A percentile compares a stretch with the other conserved stretches of the same genome.
Conservation (phyloP, 2,113 vertebrate species). For the zebrafish (Danio rerio) region DNA sequence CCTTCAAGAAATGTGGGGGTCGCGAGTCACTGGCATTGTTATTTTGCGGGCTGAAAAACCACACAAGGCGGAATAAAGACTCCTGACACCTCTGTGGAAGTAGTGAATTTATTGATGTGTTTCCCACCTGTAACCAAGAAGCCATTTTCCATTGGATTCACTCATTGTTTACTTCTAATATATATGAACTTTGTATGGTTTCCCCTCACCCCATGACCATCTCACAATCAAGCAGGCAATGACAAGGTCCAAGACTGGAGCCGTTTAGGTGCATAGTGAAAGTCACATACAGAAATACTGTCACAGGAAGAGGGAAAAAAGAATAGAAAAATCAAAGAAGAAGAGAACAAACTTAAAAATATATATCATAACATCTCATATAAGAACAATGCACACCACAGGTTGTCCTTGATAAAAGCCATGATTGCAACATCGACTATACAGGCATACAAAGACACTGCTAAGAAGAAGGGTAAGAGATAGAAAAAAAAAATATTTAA, state of each 20-base stretch:
- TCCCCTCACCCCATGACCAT: slow-evolving; percentile 53
- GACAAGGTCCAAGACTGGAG: slow-evolving; percentile 84
- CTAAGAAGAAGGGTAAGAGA: slow-evolving; percentile 65
- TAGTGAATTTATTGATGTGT: slow-evolving; percentile 98
- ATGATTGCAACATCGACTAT: slow-evolving; percentile 87
- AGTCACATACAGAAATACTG: slow-evolving; percentile 81
- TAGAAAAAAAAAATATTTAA: slow-evolving; percentile 60
- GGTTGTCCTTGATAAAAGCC: slow-evolving; percentile 85
- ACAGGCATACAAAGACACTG: slow-evolving; percentile 88
- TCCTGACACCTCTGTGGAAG: slow-evolving; percentile 76
- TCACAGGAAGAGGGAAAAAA: slow-evolving; percentile 79
- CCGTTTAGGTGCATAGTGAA: slow-evolving; percentile 94
- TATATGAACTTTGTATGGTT: slow-evolving; percentile 72
- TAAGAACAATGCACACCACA: slow-evolving; percentile 85
- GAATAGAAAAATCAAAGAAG: slow-evolving; percentile 69
- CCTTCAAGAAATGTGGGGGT: too few relatives aligned
- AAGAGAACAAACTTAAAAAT: slow-evolving; percentile 74
- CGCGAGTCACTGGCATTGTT: too few relatives aligned
- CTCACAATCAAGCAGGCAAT: slow-evolving; percentile 85
- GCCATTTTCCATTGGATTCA: slow-evolving; percentile 68
- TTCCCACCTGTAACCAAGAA: slow-evolving; percentile 84
- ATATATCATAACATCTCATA: slow-evolving; percentile 72
- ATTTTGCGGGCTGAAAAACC: too few relatives aligned
- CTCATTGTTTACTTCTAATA: slow-evolving; percentile 64
- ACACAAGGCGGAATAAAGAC: too few relatives aligned